Evolutionary conservation across 1,140 invertebrate genomes (phyloP).

Genomic region (Venturia canescens): DNA sequence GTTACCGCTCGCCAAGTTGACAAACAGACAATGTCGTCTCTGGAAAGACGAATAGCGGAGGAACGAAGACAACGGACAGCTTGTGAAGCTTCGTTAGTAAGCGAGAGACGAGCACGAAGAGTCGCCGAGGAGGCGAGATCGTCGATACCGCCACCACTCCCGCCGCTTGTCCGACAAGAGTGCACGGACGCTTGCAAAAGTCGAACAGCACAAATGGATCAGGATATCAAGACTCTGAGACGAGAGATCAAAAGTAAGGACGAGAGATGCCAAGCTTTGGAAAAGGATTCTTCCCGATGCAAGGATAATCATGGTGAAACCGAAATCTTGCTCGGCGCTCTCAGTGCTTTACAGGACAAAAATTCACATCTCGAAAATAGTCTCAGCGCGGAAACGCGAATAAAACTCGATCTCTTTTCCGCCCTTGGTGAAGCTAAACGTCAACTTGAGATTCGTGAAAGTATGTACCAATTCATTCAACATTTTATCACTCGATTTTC

Average conservation of each 20-base stretch:
- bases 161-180: conserved; percentile 77
- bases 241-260: conserved; percentile 87
- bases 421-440: conserved; percentile 96
- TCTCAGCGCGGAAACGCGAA: conserved; percentile 95
- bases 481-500: conserved; percentile 45
- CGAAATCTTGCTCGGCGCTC: conserved; percentile 88
- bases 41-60: conserved; percentile 90
- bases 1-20: conserved; percentile 86
- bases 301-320: conserved; percentile 87
- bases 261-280: conserved; percentile 77
- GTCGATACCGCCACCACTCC: conserved; percentile 68
- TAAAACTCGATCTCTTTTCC: conserved; percentile 97
- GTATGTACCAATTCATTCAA: conserved; percentile 79
- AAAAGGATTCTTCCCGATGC: conserved; percentile 73
- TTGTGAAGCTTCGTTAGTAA: conserved; percentile 86
- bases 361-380: conserved; percentile 93
- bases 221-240: conserved; percentile 85
- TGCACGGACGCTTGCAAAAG: conserved; percentile 87
- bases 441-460: conserved; percentile 93
- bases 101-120: conserved; percentile 82
- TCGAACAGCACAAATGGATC: conserved; percentile 86
- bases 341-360: conserved; percentile 91
- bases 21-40: conserved; percentile 84
- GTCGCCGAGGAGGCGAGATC: conserved; percentile 76
- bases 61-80: conserved; percentile 86